Percentiles rank a stretch among this genome's conserved stretches.
Conservation (phyloP, 2,888 invertebrate genomes). For the Coelogynopora nodosa region DNA sequence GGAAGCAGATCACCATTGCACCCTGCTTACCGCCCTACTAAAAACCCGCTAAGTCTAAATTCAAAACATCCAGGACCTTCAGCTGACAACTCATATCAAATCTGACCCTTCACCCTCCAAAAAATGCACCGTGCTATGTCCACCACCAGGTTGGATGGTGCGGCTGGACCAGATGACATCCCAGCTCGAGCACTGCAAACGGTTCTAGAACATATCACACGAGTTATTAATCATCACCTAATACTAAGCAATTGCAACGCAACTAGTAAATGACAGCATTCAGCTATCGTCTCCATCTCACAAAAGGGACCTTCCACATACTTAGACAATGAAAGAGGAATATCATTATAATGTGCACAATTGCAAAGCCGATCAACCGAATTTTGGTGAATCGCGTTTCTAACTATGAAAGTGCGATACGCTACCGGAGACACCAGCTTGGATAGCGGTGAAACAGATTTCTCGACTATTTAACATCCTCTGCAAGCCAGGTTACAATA, state of each 20-base stretch:
- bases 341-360: conserved; percentile 29
- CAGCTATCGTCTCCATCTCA: conserved; percentile 33
- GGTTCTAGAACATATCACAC: conserved; percentile 12
- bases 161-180: conserved; percentile 4
- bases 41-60: neutral
- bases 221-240: neutral
- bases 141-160: conserved; percentile 36
- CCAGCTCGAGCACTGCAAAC: neutral
- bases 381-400: neutral
- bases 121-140: conserved; percentile 38
- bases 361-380: conserved; percentile 21
- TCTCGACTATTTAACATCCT: neutral
- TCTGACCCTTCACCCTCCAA: conserved; percentile 19
- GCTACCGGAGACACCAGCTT: neutral
- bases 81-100: neutral
- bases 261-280: neutral
- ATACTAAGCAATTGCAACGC: neutral
- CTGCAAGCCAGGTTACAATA: neutral
- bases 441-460: neutral
- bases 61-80: neutral
- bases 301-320: neutral
- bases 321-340: conserved; percentile 26
- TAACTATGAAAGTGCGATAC: neutral
- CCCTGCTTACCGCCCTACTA: conserved; percentile 13
- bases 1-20: conserved; percentile 1